Percentiles rank a stretch among this genome's conserved stretches.
Evolutionary conservation across 2,888 invertebrate species (phyloP).

Genomic region (Cecidostiba fungosa): DNA sequence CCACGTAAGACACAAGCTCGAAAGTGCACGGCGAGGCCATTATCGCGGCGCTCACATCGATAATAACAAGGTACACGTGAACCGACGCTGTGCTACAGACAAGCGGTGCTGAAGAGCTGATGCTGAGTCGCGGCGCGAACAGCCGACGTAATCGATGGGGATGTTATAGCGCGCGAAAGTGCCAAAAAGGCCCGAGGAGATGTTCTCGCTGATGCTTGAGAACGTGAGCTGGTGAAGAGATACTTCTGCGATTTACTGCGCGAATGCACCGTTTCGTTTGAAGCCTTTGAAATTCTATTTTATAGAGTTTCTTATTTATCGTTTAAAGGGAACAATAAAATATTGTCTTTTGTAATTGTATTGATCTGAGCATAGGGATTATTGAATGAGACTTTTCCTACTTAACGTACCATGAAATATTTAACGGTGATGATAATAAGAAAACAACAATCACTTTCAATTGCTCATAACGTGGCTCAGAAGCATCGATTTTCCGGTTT

Average conservation of each 20-base stretch:
- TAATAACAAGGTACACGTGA: conserved; percentile 38
- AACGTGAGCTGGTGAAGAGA: no score
- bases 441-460: no score
- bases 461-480: no score
- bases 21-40: neutral
- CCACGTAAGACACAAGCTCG: neutral
- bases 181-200: conserved; percentile 2
- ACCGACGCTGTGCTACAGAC: neutral
- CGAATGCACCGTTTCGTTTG: neutral
- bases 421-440: neutral
- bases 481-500: no score
- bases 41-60: conserved; percentile 24
- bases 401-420: neutral
- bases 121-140: neutral
- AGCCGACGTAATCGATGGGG: neutral
- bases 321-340: neutral
- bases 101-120: neutral
- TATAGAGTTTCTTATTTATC: neutral
- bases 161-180: neutral
- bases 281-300: neutral
- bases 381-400: neutral
- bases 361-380: neutral
- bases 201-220: neutral
- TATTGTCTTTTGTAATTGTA: neutral
- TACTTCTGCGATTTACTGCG: neutral